Evolutionary conservation across 2,113 vertebrate genomes (phyloP).

Genomic region (Drymodes brunneopygia): DNA sequence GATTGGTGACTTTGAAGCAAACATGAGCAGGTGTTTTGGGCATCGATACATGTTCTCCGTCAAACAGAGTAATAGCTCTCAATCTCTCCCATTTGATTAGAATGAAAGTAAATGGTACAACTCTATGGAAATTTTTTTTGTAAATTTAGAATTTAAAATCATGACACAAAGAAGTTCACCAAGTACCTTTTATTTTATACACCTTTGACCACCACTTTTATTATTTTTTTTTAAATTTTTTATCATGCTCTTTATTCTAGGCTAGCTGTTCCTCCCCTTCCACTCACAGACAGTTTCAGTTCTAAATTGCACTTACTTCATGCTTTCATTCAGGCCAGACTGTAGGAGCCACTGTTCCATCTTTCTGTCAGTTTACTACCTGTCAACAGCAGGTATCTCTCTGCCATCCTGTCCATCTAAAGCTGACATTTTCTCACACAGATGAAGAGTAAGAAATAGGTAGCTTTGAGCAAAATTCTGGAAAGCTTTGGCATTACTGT

Average conservation of each 20-base stretch:
- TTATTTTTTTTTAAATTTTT: background rate
- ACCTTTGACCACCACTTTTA: background rate
- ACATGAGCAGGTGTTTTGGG: background rate
- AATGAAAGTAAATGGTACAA: background rate
- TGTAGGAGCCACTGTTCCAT: background rate
- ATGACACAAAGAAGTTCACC: background rate
- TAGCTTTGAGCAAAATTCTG: background rate
- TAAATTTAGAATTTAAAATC: background rate
- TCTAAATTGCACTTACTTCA: background rate
- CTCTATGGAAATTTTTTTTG: fast-evolving
- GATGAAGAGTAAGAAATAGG: background rate
- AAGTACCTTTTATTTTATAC: background rate
- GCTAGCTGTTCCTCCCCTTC: background rate
- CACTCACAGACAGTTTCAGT: background rate
- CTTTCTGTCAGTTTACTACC: background rate
- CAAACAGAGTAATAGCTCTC: background rate
- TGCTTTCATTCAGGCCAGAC: background rate
- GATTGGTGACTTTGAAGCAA: background rate
- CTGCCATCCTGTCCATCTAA: background rate
- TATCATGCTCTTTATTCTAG: background rate
- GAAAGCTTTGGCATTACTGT: background rate
- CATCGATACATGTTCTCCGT: background rate
- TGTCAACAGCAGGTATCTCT: background rate
- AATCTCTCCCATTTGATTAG: background rate
- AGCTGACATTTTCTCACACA: background rate